Percentiles rank a stretch among this genome's conserved stretches.
Conservation (phyloP, 2,888 invertebrate genomes). For the Opisthograptis luteolata region DNA sequence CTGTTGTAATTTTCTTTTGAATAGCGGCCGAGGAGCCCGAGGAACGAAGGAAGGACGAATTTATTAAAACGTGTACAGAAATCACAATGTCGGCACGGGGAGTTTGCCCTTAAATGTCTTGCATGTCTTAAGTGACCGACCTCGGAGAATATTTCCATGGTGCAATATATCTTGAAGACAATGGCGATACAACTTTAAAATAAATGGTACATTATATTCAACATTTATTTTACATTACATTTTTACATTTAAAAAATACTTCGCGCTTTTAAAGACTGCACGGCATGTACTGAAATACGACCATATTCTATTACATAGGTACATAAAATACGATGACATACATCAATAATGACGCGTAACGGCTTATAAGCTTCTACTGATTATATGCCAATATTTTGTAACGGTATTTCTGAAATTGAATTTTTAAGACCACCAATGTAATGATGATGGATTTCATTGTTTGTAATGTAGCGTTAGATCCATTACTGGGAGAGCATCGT, state of each 20-base stretch:
- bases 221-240: too few relatives aligned
- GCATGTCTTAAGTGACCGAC: conserved; percentile 56
- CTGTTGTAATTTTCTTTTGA: conserved; percentile 79
- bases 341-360: conserved; percentile 44
- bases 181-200: conserved; percentile 14
- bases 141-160: conserved; percentile 38
- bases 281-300: background rate
- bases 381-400: conserved; percentile 59
- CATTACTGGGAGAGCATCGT: conserved; percentile 67
- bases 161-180: conserved; percentile 16
- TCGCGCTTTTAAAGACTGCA: background rate
- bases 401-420: conserved; percentile 74
- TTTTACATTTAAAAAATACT: conserved; percentile 6
- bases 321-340: conserved; percentile 18
- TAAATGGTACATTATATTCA: too few relatives aligned
- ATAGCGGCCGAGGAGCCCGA: conserved; percentile 69
- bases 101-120: conserved; percentile 61
- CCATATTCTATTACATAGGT: conserved; percentile 9
- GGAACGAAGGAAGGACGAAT: conserved; percentile 72
- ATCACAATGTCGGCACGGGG: conserved; percentile 66
- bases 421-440: conserved; percentile 75
- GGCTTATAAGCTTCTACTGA: conserved; percentile 43
- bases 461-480: conserved; percentile 66
- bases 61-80: conserved; percentile 78
- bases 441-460: conserved; percentile 69